phyloP scores from a whole-genome alignment of 2,113 vertebrate genomes.

The Petaurus breviceps region DNA sequence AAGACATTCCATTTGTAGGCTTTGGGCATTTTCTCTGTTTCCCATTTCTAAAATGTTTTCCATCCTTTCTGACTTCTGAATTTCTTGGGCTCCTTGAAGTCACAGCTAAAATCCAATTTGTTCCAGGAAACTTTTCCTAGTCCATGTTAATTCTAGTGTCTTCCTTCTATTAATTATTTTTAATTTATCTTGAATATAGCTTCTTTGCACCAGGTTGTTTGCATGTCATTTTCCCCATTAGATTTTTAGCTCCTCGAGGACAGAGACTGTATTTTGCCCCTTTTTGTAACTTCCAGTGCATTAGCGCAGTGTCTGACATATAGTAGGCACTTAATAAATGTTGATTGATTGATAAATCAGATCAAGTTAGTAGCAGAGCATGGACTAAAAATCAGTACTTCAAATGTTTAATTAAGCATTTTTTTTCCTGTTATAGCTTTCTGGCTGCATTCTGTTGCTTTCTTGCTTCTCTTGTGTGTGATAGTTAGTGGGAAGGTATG shows the following conservation, averaged over 20 bases:
- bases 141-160: neutral
- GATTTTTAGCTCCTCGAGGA: neutral
- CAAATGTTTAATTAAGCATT: neutral
- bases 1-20: neutral
- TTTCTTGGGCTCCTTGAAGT: neutral
- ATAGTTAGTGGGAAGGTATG: neutral
- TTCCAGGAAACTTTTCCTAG: neutral
- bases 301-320: neutral
- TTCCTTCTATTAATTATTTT: neutral
- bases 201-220: neutral
- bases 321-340: neutral
- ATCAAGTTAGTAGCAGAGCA: neutral
- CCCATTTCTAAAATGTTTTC: neutral
- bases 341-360: neutral
- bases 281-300: neutral
- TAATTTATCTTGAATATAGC: neutral
- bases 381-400: neutral
- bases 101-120: neutral
- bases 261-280: neutral
- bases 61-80: neutral
- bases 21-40: neutral
- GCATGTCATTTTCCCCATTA: neutral
- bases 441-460: neutral
- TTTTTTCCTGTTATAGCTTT: neutral
- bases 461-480: neutral